phyloP scores from a whole-genome alignment of 37 sponge, comb jelly and placozoan genomes.

The Spongilla lacustris region DNA sequence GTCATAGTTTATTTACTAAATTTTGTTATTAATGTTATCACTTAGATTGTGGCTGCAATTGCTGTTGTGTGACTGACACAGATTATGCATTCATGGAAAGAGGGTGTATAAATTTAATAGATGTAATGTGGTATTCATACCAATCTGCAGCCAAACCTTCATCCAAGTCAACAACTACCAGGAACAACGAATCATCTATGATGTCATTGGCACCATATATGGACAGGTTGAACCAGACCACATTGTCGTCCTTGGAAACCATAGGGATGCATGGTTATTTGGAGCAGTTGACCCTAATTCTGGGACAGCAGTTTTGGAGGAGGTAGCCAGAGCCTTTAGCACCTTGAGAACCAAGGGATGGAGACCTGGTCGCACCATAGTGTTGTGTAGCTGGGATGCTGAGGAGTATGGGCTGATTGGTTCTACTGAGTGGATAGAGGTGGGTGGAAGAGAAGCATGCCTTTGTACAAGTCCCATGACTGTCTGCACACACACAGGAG shows the following conservation, averaged over 20 bases:
- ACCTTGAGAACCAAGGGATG: conserved; percentile 56
- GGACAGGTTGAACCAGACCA: conserved; percentile 86
- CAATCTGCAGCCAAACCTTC: too few relatives aligned
- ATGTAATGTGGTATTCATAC: too few relatives aligned
- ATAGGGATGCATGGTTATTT: conserved; percentile 93
- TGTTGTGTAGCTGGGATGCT: conserved; percentile 94
- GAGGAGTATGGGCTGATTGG: conserved; percentile 93
- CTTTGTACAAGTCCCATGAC: too few relatives aligned
- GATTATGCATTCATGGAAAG: too few relatives aligned
- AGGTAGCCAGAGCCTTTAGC: conserved; percentile 60
- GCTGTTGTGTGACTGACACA: too few relatives aligned
- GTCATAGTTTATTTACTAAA: too few relatives aligned
- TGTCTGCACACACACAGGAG: conserved; percentile 19
- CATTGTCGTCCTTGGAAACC: conserved; percentile 87
- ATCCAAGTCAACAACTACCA: conserved; percentile 73
- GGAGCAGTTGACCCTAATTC: conserved; percentile 91
- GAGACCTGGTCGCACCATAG: conserved; percentile 90
- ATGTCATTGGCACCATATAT: conserved; percentile 91
- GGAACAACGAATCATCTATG: conserved; percentile 48
- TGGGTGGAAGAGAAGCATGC: conserved; percentile 1
- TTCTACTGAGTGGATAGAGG: conserved; percentile 92
- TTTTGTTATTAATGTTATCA: too few relatives aligned
- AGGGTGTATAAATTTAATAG: too few relatives aligned
- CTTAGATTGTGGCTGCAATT: too few relatives aligned
- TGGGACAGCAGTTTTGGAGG: conserved; percentile 86